Base-by-base conservation (phyloP, 53 echinoderm and acorn worm genomes). In the Echinometra lucunter region DNA sequence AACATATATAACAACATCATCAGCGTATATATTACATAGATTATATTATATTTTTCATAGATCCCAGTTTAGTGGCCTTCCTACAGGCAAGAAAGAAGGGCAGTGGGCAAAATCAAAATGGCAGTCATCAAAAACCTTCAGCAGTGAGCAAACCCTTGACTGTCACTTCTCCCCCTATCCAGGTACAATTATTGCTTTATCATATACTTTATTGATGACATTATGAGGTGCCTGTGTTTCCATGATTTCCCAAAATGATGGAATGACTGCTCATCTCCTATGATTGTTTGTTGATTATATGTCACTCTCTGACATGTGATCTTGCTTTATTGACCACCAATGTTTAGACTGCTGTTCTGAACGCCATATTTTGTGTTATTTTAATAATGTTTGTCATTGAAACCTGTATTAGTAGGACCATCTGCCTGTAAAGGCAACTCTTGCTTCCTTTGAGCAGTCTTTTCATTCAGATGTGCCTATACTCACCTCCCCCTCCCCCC, bases 51-150 rank as follows among this genome's bases (percentile, higher is more conserved):
- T 57, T 93, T 53, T 7, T 44, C 9, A 55, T 60, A 95, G 95
- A 95, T 75, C 95, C 95, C 1, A 91, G 91, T 56, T 27, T 95
- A 75, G 80, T 95, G 4, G 63, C 90, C 80, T 95, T 95, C 66
- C 66, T 95, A 2, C 91, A 91, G 27, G 32, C 75, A 75, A 95
- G 37, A 28, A 47, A 74, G 25, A 35, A 89, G 37, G 69, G 89
- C 37, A 30, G 7, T 44, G 72, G 70, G 23, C 90, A 57, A 63
- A 35, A 58, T 37, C 19, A 57, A 34, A 34, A 90, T 58, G 58
- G 58, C 44, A 38, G 58, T 18, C 66, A 90, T 90, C 38, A 23
- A 5, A 28, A 32, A 35, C 15, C 40, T 75, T 21, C 40, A 75
- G 11, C 18, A 40, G 2, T 38, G 37, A 75, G 40, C 75, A 40